Percentiles rank a stretch among this genome's conserved stretches.
Conservation (phyloP, 1,140 invertebrate species). For the Linepithema humile region DNA sequence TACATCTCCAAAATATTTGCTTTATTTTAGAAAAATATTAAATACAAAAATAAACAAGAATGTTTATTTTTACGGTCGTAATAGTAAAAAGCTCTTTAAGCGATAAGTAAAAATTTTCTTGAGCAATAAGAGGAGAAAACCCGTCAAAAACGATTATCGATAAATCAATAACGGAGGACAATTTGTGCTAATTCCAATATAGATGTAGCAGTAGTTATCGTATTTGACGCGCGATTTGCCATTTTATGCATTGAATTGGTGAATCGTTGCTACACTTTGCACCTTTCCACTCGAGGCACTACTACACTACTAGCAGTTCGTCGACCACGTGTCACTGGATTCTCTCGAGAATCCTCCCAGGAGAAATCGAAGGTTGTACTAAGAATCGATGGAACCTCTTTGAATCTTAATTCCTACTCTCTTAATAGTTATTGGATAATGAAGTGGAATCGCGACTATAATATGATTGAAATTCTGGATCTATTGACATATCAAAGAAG, state of each 20-base stretch:
- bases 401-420: slow-evolving; percentile 57
- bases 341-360: background rate
- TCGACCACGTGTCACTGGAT: slow-evolving; percentile 47
- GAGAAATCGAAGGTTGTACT: slow-evolving; percentile 57
- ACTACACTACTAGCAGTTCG: background rate
- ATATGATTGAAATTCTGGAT: slow-evolving; percentile 23
- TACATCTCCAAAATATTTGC: no score
- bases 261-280: background rate
- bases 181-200: background rate
- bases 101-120: background rate
- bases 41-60: no score
- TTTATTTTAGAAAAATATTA: no score
- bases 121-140: background rate
- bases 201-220: background rate
- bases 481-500: background rate
- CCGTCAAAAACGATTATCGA: background rate
- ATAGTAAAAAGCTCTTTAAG: no score
- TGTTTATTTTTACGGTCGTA: no score
- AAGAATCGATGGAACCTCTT: slow-evolving; percentile 56
- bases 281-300: background rate
- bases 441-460: slow-evolving; percentile 1
- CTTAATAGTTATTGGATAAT: slow-evolving; percentile 18
- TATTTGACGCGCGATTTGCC: background rate
- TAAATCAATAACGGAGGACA: background rate
- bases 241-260: background rate